Percentiles rank a stretch among this genome's conserved stretches.
Conservation (phyloP, 2,888 invertebrate species). For the Epinotia ramella region DNA sequence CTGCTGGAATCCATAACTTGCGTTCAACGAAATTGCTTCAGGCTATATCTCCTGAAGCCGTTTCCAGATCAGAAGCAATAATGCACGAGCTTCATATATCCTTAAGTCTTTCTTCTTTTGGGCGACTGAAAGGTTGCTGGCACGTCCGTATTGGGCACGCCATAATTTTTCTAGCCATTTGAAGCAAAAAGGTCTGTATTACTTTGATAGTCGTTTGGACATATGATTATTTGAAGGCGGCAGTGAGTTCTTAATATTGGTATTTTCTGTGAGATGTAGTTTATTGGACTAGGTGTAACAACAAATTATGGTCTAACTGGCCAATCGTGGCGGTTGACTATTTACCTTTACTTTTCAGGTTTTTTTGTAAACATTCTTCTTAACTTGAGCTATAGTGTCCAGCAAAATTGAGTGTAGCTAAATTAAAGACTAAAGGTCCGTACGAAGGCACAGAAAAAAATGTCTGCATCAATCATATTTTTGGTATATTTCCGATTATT, state of each 20-base stretch:
- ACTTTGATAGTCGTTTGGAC: neutral
- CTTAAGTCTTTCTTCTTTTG: neutral
- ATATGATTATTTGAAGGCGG: neutral
- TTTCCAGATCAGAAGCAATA: neutral
- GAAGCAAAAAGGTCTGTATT: neutral
- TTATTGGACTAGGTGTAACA: neutral
- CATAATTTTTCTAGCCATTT: conserved; percentile 4
- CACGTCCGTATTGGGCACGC: conserved; percentile 8
- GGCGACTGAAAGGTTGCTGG: neutral
- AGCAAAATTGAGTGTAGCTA: no score
- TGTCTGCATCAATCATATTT: no score
- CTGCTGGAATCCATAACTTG: conserved; percentile 12
- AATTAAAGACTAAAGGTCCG: no score
- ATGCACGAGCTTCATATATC: neutral
- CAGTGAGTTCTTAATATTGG: neutral
- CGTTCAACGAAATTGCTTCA: conserved; percentile 6
- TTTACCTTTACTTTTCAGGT: neutral
- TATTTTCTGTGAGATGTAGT: neutral
- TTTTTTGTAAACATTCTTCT: no score
- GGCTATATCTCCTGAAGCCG: neutral
- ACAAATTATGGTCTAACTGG: neutral
- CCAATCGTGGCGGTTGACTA: neutral
- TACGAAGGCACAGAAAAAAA: no score
- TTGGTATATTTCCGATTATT: no score
- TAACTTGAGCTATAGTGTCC: no score